A percentile compares a stretch with the other conserved stretches of the same genome.
Evolutionary conservation across 2,888 invertebrate species (phyloP).

Genomic region (Tethea ocularis): DNA sequence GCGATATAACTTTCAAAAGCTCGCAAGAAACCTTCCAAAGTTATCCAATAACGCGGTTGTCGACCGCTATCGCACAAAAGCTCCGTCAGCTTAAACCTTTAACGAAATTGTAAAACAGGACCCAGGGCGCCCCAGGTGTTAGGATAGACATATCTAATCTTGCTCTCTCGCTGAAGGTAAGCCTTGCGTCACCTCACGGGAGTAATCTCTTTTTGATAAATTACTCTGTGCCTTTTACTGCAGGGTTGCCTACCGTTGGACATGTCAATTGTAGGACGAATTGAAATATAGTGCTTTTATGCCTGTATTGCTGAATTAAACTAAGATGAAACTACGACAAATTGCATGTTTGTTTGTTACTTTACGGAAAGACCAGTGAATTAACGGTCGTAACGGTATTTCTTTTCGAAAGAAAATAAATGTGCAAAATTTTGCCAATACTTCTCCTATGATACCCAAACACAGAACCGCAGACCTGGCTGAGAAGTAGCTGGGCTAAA

Average conservation of each 20-base stretch:
- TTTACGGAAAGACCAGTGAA: no score
- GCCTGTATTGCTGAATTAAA: no score
- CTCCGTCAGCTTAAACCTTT: conserved; percentile 9
- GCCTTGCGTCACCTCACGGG: neutral
- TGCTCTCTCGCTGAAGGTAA: conserved; percentile 10
- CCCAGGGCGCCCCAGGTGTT: neutral
- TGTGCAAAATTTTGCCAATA: no score
- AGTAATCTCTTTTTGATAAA: conserved; percentile 45
- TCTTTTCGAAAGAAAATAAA: no score
- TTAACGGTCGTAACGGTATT: no score
- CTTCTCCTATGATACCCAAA: no score
- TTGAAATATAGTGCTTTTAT: no score
- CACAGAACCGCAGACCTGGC: no score
- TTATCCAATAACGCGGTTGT: conserved; percentile 13
- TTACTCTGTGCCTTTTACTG: conserved; percentile 18
- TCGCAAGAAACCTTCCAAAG: conserved; percentile 6
- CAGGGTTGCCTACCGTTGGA: neutral
- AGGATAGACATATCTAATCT: conserved; percentile 26
- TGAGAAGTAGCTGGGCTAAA: no score
- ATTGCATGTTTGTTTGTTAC: no score
- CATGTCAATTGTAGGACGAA: neutral
- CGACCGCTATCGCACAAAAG: neutral
- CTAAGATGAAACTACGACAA: no score
- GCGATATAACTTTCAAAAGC: neutral
- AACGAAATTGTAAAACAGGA: conserved; percentile 8